phyloP scores from a whole-genome alignment of 2,113 vertebrate species.

The Promerops cafer region DNA sequence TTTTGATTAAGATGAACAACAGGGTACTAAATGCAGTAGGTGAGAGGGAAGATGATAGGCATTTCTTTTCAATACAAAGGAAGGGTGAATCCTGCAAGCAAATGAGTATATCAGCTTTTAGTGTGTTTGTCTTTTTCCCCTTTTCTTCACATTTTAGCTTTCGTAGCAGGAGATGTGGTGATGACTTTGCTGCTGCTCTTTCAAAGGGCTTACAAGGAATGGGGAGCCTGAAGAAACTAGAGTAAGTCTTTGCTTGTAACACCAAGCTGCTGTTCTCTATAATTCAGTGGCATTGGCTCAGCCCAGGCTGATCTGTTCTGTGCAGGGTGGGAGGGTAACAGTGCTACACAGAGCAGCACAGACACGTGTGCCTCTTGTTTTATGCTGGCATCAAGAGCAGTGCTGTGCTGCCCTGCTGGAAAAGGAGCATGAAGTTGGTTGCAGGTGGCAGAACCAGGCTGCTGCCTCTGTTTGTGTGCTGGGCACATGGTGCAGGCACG shows the following conservation, averaged over 20 bases:
- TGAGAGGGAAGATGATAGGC: background rate
- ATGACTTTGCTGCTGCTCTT: constrained; percentile 84
- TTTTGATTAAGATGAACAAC: background rate
- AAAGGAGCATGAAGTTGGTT: background rate
- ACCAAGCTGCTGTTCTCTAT: background rate
- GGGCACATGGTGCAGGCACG: accelerated
- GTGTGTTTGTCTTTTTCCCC: background rate
- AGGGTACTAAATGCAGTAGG: background rate
- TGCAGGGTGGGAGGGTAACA: background rate
- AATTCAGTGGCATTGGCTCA: background rate
- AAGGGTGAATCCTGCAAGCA: background rate
- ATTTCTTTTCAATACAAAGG: background rate
- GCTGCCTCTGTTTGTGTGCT: background rate
- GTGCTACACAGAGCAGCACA: background rate
- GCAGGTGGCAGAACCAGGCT: background rate
- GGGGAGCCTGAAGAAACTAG: constrained; percentile 72
- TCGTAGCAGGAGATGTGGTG: constrained; percentile 79
- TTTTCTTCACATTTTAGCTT: constrained; percentile 72
- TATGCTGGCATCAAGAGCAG: background rate
- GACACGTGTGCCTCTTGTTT: background rate
- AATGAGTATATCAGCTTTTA: background rate
- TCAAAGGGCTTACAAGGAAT: constrained; percentile 73
- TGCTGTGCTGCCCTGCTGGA: background rate
- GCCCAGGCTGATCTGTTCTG: background rate
- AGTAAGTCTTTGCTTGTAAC: constrained; percentile 71